Base-by-base conservation (phyloP, 23 tunicate genomes). In the Oikopleura dioica region DNA sequence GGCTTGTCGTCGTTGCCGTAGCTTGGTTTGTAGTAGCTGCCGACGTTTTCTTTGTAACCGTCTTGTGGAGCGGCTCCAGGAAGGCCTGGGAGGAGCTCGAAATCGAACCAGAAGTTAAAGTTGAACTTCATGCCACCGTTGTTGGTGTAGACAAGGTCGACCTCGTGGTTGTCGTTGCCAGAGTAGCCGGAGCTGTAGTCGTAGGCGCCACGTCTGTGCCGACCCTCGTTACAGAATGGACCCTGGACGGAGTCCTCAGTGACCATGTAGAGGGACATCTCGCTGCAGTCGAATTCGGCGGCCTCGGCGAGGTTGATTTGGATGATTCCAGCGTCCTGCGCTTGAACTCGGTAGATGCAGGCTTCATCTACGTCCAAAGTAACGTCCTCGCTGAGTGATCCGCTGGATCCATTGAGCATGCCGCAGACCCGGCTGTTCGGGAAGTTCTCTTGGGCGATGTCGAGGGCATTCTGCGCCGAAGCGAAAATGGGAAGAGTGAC, bases 41-140 rank as follows among this genome's bases (percentile, higher is more conserved):
- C 72, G 5, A 63, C 33, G 72, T 23, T 5, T 4, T 63, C 72
- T 28, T 63, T 63, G 33, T 21, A 63, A 2, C 72, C 72, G 16
- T 63, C 72, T 63, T 63, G 72, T 28, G 2, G 33, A 2, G 16
- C 30, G 16, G 55, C 55, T 2, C 72, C 72, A 2, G 72, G 72
- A 24, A 63, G 72, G 16, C 72, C 72, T 28, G 72, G 72, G 2
- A 63, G 33, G 2, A 63, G 33, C 33, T 63, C 72, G 26, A 63
- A 63, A 16, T 63, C 72, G 26, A 63, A 63, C 72, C 72, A 63
- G 33, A 63, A 63, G 33, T 63, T 28, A 63, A 63, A 63, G 33
- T 31, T 63, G 72, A 63, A 63, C 26, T 63, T 63, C 2, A 63
- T 28, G 72, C 72, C 72, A 2, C 72, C 72, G 26, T 63, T 63